Percentiles rank a stretch among this genome's conserved stretches.
These are phyloP conservation scores for Caenorhabditis wallacei DNA, from an alignment of 2,888 invertebrate species.

Conservation along the genomic window DNA sequence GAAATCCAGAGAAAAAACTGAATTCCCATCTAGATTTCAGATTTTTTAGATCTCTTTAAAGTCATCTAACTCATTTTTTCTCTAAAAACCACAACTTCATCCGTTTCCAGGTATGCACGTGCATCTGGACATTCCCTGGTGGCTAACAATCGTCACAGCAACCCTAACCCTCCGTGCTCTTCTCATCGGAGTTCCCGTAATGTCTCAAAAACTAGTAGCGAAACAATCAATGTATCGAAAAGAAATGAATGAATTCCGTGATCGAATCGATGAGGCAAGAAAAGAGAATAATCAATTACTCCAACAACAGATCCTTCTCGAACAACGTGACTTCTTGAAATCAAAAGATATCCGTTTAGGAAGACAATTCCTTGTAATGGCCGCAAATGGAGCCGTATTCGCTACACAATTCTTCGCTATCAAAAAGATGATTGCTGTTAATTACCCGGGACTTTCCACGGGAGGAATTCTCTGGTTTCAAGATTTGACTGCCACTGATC, in stretches of 20 bases:
- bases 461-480: conserved; percentile 95
- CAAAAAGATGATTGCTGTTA: conserved; percentile 91
- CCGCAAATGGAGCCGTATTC: conserved; percentile 90
- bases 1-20: too few relatives aligned
- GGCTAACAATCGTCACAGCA: conserved; percentile 91
- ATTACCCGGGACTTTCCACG: conserved; percentile 92
- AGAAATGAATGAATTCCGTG: conserved; percentile 90
- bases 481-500: conserved; percentile 94
- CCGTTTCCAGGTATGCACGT: conserved; percentile 87
- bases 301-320: conserved; percentile 75
- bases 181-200: conserved; percentile 92
- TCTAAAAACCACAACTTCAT: too few relatives aligned
- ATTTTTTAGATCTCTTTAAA: too few relatives aligned
- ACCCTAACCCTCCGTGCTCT: conserved; percentile 89
- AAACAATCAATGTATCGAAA: conserved; percentile 92
- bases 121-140: conserved; percentile 93
- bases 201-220: conserved; percentile 88
- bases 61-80: too few relatives aligned
- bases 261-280: conserved; percentile 92
- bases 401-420: conserved; percentile 94
- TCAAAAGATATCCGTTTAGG: conserved; percentile 77
- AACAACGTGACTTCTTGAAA: conserved; percentile 77
- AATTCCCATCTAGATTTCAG: too few relatives aligned
- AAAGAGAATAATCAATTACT: conserved; percentile 79
- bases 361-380: conserved; percentile 78